A percentile compares a stretch with the other conserved stretches of the same genome.
phyloP scores from a whole-genome alignment of 2,797 vertebrate genomes.

The Nasua narica region DNA sequence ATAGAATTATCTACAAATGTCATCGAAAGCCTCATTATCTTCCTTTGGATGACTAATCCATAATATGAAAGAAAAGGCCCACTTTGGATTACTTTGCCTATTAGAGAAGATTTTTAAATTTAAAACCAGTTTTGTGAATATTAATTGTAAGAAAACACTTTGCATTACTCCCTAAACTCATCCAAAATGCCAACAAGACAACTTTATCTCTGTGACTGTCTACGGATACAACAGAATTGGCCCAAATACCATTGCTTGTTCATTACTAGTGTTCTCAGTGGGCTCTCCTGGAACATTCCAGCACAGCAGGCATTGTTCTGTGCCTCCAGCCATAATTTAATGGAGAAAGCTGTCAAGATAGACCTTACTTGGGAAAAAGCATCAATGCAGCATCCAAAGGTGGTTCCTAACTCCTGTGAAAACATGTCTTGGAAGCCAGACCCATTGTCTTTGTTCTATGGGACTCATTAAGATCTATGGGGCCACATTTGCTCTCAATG shows the following conservation, averaged over 20 bases:
- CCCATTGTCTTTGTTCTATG: not conserved
- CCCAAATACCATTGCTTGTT: not conserved
- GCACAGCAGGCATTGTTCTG: conserved; percentile 13
- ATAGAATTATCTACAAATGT: conserved; percentile 47
- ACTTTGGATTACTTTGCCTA: not conserved
- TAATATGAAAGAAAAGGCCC: not conserved
- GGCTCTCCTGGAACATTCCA: conserved; percentile 32
- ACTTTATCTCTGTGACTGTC: conserved; percentile 6
- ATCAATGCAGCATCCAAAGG: not conserved
- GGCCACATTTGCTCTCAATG: not conserved
- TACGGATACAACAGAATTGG: not conserved
- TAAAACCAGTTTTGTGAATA: not conserved
- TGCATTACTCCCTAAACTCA: not conserved
- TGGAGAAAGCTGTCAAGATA: conserved; percentile 35
- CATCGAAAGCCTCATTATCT: not conserved
- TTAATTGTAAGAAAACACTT: conserved; percentile 45
- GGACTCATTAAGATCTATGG: not conserved
- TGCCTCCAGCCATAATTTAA: conserved; percentile 47
- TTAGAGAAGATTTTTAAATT: conserved; percentile 7
- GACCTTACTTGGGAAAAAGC: not conserved
- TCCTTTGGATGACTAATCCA: conserved; percentile 28
- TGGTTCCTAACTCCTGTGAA: not conserved
- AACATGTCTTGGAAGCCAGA: not conserved
- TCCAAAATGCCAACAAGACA: conserved; percentile 47
- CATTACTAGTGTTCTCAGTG: conserved; percentile 30